Base-by-base conservation (phyloP, 2,888 invertebrate genomes). In the Drosophila atroscutellata region DNA sequence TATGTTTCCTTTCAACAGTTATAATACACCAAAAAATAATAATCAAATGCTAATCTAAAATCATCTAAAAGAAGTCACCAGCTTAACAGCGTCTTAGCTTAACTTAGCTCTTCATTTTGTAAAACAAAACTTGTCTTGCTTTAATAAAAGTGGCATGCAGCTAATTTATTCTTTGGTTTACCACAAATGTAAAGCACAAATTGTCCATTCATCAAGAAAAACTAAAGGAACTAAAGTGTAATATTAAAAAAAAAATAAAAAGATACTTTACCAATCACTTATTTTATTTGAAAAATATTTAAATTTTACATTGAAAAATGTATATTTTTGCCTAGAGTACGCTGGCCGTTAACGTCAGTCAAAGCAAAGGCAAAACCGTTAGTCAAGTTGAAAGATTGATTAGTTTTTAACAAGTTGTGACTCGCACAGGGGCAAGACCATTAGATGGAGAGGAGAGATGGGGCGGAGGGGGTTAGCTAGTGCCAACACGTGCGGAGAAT, bases 321-420 rank as follows among this genome's bases (percentile, higher is more conserved):
- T 30, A 11, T 32, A 37, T 11, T 15, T 42, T 20, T 42, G 8
- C 30, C 56, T n/a, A 42, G 20, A 39, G 56, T 39, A 51, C 59
- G 50, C 69, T 69, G 71, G 52, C 55, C 73, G 83, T 89, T 88
- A 83, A 78, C 78, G 67, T 63, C 70, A 75, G 75, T 72, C 67
- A 72, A 78, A 75, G 86, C 76, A 76, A 52, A 72, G 81, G 89
- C 80, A 75, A 81, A 83, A 89, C 75, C 82, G 83, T 86, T 90
- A 86, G 89, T 77, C 90, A 90, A 86, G 82, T 80, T 86, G 86
- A 90, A 90, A 90, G 90, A 89, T 89, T 89, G 89, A 89, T 89
- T 89, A 90, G 89, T 87, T 89, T 89, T 90, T 89, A 89, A 89
- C 89, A 89, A 90, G 88, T 89, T 89, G 83, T 90, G 86, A 87